A percentile compares a stretch with the other conserved stretches of the same genome.
phyloP scores from a whole-genome alignment of 2,797 vertebrate species.

The Catostomus latipinnis region DNA sequence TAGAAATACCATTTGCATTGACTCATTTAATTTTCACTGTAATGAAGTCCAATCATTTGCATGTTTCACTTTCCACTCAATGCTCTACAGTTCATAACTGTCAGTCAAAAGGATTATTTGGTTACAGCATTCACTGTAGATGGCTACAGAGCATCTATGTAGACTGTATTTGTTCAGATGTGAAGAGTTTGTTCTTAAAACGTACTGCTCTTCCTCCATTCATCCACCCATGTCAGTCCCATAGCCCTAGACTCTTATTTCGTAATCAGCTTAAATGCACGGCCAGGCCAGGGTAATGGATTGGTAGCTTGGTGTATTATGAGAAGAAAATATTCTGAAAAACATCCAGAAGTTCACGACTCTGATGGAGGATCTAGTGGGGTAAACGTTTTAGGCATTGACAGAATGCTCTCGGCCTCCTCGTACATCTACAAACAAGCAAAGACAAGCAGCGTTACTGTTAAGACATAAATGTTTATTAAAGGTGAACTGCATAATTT shows the following conservation, averaged over 20 bases:
- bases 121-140: constrained; percentile 52
- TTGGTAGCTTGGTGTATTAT: constrained; percentile 20
- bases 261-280: constrained; percentile 25
- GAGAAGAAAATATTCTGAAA: constrained; percentile 25
- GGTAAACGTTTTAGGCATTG: constrained; percentile 81
- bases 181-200: constrained; percentile 45
- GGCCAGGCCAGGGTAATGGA: constrained; percentile 40
- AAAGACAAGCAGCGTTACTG: not conserved
- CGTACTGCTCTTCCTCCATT: constrained; percentile 43
- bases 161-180: constrained; percentile 50
- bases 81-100: constrained; percentile 75
- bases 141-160: constrained; percentile 9
- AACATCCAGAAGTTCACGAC: constrained; percentile 79
- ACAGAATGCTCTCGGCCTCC: constrained; percentile 94
- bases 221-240: constrained; percentile 17
- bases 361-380: constrained; percentile 79
- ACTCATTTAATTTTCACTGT: not conserved
- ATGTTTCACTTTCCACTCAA: constrained; percentile 67
- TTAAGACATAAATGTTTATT: not conserved
- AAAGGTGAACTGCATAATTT: not conserved
- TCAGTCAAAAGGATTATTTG: constrained; percentile 71
- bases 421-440: constrained; percentile 88
- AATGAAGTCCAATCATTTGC: constrained; percentile 24
- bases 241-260: constrained; percentile 44
- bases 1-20: constrained; percentile 9